These are phyloP conservation scores for Tetheella fluctuosa DNA, from an alignment of 2,888 invertebrate species.

Conservation along the genomic window DNA sequence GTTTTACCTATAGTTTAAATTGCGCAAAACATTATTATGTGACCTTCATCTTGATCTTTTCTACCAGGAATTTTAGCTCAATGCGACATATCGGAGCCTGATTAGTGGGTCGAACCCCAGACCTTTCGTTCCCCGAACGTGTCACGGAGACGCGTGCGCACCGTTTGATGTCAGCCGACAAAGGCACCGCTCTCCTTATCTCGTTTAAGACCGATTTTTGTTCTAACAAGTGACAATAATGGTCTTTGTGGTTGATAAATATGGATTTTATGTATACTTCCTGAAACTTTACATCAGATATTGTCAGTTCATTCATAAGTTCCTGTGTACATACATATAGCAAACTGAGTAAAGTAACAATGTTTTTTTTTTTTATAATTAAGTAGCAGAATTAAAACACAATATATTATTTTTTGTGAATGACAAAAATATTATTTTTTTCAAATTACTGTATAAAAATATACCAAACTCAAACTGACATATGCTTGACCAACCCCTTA, in stretches of 20 bases:
- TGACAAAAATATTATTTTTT: too few relatives aligned
- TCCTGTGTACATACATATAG: not conserved
- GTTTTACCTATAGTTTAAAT: not conserved
- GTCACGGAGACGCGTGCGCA: constrained; percentile 62
- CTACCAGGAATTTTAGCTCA: constrained; percentile 57
- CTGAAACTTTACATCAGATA: constrained; percentile 34
- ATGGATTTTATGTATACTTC: constrained; percentile 61
- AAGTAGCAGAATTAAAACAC: not conserved
- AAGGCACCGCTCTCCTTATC: constrained; percentile 76
- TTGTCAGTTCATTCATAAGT: constrained; percentile 6
- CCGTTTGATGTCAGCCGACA: constrained; percentile 74
- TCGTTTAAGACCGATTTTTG: constrained; percentile 73
- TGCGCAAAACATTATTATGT: not conserved
- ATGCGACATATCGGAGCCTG: constrained; percentile 64
- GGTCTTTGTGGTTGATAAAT: constrained; percentile 76
- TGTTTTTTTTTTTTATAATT: not conserved
- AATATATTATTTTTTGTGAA: too few relatives aligned
- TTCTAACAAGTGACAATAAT: constrained; percentile 77
- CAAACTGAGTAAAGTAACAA: not conserved
- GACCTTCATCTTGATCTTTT: constrained; percentile 1
- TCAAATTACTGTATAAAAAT: too few relatives aligned
- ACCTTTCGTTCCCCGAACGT: constrained; percentile 74
- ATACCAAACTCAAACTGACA: not conserved
- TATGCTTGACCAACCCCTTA: not conserved
- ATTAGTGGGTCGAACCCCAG: constrained; percentile 70